Conservation (phyloP, 2,113 vertebrate genomes). For the Glaucidium brasilianum region DNA sequence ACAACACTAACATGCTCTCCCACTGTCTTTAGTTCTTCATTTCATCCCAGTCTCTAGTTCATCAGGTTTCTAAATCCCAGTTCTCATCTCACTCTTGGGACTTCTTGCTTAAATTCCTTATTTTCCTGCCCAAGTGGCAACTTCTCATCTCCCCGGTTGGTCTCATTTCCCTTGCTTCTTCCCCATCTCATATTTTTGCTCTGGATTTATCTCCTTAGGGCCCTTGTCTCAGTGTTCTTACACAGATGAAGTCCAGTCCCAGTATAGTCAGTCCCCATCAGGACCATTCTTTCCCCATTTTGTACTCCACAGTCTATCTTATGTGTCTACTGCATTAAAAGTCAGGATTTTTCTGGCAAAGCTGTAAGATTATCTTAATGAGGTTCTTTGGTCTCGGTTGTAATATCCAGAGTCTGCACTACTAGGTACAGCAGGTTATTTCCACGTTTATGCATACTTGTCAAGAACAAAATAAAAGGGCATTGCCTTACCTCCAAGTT, state of each 20-base stretch:
- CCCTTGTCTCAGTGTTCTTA: background rate
- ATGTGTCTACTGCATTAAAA: background rate
- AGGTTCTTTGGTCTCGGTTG: background rate
- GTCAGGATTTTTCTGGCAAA: background rate
- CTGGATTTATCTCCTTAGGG: background rate
- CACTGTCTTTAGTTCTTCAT: background rate
- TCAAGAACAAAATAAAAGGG: background rate
- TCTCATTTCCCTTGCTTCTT: background rate
- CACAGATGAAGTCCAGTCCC: background rate
- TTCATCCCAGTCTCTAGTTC: background rate
- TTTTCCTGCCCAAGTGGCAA: background rate
- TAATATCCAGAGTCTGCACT: background rate
- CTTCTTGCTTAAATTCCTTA: background rate
- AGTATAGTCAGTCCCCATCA: too few species aligned
- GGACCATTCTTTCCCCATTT: background rate
- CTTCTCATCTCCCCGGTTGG: rapidly evolving
- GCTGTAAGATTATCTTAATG: background rate
- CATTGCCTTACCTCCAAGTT: background rate
- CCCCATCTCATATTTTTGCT: background rate
- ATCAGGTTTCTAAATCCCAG: background rate
- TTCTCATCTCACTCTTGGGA: background rate
- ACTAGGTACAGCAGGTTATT: background rate
- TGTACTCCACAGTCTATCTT: background rate
- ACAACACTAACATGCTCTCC: background rate
- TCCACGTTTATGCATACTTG: background rate